Evolutionary conservation across 2,888 invertebrate genomes (phyloP).

Genomic region (Caenorhabditis wallacei): DNA sequence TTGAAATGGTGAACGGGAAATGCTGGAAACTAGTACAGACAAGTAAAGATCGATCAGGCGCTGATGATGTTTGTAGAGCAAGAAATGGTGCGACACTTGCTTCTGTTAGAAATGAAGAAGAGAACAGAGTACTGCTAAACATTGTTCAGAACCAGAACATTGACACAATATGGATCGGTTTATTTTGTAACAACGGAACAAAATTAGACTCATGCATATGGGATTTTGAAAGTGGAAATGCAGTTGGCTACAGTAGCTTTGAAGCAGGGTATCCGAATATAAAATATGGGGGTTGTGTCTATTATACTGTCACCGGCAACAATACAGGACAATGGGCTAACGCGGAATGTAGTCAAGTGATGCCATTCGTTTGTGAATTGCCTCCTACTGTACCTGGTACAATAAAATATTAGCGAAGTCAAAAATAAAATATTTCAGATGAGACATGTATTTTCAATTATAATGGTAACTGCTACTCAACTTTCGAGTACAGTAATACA

Average conservation of each 20-base stretch:
- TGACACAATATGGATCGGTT: background rate
- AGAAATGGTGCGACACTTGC: background rate
- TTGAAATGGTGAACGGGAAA: background rate
- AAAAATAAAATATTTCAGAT: background rate
- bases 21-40: background rate
- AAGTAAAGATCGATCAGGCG: background rate
- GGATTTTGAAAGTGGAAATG: background rate
- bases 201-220: background rate
- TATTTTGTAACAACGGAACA: background rate
- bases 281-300: background rate
- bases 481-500: background rate
- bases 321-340: background rate
- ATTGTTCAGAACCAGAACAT: background rate
- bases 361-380: background rate
- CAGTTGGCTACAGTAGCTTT: background rate
- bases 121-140: background rate
- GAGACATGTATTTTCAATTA: background rate
- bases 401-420: no score
- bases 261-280: background rate
- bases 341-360: background rate
- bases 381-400: background rate
- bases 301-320: background rate
- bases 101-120: background rate
- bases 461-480: background rate
- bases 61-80: background rate